A percentile compares a stretch with the other conserved stretches of the same genome.
These are phyloP conservation scores for Nomia melanderi DNA, from an alignment of 1,140 invertebrate species.

Conservation along the genomic window DNA sequence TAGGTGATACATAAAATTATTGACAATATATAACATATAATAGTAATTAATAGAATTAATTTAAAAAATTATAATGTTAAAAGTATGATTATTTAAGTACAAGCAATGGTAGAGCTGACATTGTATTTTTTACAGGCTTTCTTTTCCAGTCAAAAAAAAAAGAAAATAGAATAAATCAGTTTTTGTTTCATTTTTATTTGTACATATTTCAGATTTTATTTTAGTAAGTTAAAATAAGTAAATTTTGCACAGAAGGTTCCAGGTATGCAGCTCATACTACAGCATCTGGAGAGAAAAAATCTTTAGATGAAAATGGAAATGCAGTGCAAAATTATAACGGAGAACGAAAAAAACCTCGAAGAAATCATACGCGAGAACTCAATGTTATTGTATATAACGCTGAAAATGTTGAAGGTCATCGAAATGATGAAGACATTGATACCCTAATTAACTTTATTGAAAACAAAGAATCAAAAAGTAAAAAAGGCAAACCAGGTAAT, in stretches of 20 bases:
- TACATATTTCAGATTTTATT: background rate
- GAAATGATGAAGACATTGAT: conserved; percentile 82
- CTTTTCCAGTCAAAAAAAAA: background rate
- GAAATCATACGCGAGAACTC: conserved; percentile 82
- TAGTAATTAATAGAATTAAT: background rate
- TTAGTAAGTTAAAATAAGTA: conserved; percentile 36
- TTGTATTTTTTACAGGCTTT: background rate
- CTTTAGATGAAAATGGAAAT: conserved; percentile 86
- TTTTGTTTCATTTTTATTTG: background rate
- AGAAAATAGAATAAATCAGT: background rate
- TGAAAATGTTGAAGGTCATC: conserved; percentile 85
- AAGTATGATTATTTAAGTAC: conserved; percentile 6
- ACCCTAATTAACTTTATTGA: conserved; percentile 81
- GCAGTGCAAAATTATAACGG: conserved; percentile 82
- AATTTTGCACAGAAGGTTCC: conserved; percentile 64
- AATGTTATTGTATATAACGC: conserved; percentile 85
- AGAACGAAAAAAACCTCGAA: conserved; percentile 79
- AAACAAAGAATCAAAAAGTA: conserved; percentile 78
- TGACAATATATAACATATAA: background rate
- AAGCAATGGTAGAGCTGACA: background rate
- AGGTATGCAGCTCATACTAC: conserved; percentile 71
- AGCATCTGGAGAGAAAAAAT: conserved; percentile 80
- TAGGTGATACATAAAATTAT: conserved; percentile 51
- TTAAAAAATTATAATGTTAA: background rate
- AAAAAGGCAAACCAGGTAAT: conserved; percentile 72